Evolutionary conservation across 2,888 invertebrate species (phyloP), one percentile per base, ranked within the genome.

Genomic region (Cyaniris semiargus): DNA sequence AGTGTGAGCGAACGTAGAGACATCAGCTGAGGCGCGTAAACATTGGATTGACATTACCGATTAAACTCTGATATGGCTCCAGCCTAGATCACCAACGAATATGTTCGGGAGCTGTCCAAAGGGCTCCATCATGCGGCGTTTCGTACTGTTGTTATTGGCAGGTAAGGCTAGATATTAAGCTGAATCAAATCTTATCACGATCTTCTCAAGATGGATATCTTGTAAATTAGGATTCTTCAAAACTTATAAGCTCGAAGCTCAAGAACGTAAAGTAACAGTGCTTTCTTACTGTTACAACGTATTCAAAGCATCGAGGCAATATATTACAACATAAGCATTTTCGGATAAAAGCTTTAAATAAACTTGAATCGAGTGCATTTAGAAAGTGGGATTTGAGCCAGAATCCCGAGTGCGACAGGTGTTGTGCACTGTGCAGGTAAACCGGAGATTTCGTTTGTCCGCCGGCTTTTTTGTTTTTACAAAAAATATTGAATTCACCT

Each of bases 11-110:
- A 89, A 87, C 86, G 86, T 86, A 88, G 85, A 86, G 85, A 86
- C 87, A 85, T 91, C 93, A 93, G 93, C 93, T 93, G 94, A 90
- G 91, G 85, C 88, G 89, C 90, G 91, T 92, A 94, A 93, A 93
- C 91, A 93, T 88, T 89, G 86, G 83, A 84, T 83, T 83, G 83
- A 83, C 81, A 86, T 83, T 83, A 84, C 83, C 85, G 86, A 85
- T 82, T 83, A 87, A 86, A 81, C 85, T 88, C 85, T 87, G 87
- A 86, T 86, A 89, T 91, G 90, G 88, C 86, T 85, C 83, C 85
- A 81, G 86, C 84, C 81, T 85, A 85, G 81, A 79, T 81, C 85
- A 83, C 84, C 83, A 86, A 86, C 83, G 89, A 85, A 87, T 86
- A 83, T 79, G 80, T 83, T 84, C 83, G 79, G 82, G 77, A 77